Conservation (phyloP, 2,888 invertebrate genomes). For the Adineta ricciae region DNA sequence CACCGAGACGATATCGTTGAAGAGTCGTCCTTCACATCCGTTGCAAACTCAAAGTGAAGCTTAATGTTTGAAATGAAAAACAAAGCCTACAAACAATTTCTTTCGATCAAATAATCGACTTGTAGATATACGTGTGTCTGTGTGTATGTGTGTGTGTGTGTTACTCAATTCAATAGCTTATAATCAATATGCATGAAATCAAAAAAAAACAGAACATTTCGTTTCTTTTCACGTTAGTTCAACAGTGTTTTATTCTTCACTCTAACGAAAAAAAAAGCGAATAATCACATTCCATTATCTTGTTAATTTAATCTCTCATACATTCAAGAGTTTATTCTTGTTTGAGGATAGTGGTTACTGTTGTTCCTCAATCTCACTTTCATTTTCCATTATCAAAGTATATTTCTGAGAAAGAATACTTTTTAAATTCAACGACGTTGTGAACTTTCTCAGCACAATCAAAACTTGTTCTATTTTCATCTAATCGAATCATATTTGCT, state of each 20-base stretch:
- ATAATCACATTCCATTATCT: background rate
- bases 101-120: background rate
- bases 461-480: background rate
- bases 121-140: background rate
- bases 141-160: background rate
- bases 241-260: background rate
- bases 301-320: background rate
- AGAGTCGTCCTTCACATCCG: background rate
- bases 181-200: background rate
- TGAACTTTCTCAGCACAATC: conserved; percentile 3
- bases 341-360: background rate
- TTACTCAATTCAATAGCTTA: background rate
- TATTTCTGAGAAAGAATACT: background rate
- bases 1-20: background rate
- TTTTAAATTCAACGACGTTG: background rate
- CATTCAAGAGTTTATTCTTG: background rate
- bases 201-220: background rate
- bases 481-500: background rate
- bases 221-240: background rate
- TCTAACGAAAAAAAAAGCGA: background rate
- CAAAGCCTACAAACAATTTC: background rate
- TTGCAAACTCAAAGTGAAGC: conserved; percentile 3
- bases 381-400: background rate
- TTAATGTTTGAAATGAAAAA: background rate
- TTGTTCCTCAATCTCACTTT: background rate